These are phyloP conservation scores for Torymus auratus DNA, from an alignment of 2,888 invertebrate genomes.

Conservation along the genomic window DNA sequence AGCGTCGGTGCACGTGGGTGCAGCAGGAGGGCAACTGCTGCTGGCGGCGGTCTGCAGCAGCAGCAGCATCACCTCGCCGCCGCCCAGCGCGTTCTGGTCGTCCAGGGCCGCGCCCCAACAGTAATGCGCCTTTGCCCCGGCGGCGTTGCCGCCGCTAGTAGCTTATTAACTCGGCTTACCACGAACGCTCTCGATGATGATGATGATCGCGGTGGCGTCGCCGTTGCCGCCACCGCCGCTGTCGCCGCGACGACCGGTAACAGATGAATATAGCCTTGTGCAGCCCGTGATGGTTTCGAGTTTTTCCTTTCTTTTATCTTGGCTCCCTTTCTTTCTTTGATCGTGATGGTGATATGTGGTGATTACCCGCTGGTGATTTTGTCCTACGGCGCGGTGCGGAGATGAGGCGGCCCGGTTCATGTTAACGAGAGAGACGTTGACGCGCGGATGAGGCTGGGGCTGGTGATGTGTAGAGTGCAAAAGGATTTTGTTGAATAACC, in stretches of 20 bases:
- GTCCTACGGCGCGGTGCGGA: no score
- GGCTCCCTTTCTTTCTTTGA: neutral
- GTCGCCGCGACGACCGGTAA: conserved; percentile 38
- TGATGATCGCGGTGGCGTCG: conserved; percentile 6
- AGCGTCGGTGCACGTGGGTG: neutral
- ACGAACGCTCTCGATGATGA: conserved; percentile 31
- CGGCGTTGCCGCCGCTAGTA: conserved; percentile 46
- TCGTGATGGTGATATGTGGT: no score
- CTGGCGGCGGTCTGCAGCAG: conserved; percentile 16
- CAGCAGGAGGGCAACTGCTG: conserved; percentile 10
- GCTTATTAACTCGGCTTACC: conserved; percentile 50
- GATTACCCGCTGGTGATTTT: no score
- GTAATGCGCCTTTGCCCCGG: conserved; percentile 56
- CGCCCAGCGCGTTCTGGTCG: conserved; percentile 57
- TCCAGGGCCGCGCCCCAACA: conserved; percentile 56
- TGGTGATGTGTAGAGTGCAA: no score
- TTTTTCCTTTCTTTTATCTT: neutral
- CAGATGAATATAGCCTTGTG: conserved; percentile 52
- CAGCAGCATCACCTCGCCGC: conserved; percentile 17
- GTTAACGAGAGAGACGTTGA: no score
- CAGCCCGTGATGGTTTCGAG: conserved; percentile 55
- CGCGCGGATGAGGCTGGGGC: no score
- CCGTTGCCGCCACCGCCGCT: conserved; percentile 12
- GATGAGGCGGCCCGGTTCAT: no score
- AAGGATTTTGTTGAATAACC: no score